A percentile compares a stretch with the other conserved stretches of the same genome.
These are phyloP conservation scores for Steatornis caripensis DNA, from an alignment of 2,113 vertebrate species.

Conservation along the genomic window DNA sequence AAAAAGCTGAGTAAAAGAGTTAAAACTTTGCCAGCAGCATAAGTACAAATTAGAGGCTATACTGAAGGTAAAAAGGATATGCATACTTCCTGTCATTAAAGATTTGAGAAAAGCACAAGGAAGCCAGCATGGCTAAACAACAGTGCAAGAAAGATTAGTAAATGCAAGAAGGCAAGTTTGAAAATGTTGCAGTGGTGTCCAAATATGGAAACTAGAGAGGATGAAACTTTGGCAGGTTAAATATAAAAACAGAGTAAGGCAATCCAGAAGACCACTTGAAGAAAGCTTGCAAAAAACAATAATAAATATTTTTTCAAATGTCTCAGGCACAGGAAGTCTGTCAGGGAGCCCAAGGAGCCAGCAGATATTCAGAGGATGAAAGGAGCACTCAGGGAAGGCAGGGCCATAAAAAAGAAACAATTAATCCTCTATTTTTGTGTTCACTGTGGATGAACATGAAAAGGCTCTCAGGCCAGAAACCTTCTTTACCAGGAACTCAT, in stretches of 20 bases:
- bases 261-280: background rate
- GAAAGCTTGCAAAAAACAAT: background rate
- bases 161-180: background rate
- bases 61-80: constrained; percentile 23
- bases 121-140: constrained; percentile 22
- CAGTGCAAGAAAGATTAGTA: background rate
- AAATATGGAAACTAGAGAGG: constrained; percentile 5
- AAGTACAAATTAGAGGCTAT: background rate
- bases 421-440: background rate
- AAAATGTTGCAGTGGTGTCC: background rate
- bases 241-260: background rate
- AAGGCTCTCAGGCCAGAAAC: background rate
- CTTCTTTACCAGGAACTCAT: background rate
- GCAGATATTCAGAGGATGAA: background rate
- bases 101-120: constrained; percentile 29
- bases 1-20: background rate
- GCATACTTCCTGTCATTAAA: constrained; percentile 25
- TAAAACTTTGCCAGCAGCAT: background rate
- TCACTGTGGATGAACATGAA: background rate
- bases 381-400: background rate
- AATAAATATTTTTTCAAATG: background rate
- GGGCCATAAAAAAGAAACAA: background rate
- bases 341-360: background rate
- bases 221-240: background rate
- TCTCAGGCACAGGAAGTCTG: background rate